Percentiles rank a stretch among this genome's conserved stretches.
phyloP scores from a whole-genome alignment of 2,113 vertebrate genomes.

The Fregetta grallaria region DNA sequence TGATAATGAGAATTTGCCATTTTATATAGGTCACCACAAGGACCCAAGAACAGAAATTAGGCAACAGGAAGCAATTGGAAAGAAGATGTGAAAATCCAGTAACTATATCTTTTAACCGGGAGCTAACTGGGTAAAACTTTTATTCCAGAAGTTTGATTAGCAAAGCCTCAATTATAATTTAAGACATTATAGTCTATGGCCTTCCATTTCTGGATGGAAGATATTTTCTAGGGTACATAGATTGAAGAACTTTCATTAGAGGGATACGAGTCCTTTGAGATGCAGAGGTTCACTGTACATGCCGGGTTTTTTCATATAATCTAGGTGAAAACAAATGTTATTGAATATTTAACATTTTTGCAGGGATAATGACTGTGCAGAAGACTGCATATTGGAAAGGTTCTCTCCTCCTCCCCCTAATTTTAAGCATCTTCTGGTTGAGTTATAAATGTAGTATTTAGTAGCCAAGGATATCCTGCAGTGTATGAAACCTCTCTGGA shows the following conservation, averaged over 20 bases:
- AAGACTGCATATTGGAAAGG: neutral
- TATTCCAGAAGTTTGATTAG: slow-evolving; percentile 2
- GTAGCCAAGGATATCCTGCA: neutral
- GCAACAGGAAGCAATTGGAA: neutral
- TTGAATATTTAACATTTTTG: neutral
- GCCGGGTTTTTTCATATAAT: neutral
- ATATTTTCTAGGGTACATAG: neutral
- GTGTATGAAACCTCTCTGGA: neutral
- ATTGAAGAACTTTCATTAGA: neutral
- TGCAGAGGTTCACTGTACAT: neutral
- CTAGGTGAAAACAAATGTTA: neutral
- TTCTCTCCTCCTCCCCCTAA: neutral
- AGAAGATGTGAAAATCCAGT: slow-evolving; percentile 23
- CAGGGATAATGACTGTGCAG: neutral
- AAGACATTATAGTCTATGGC: neutral
- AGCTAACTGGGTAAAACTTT: slow-evolving; percentile 16
- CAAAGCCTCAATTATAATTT: neutral
- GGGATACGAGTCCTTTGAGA: neutral
- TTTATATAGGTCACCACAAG: slow-evolving; percentile 46
- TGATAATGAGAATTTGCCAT: slow-evolving; percentile 30
- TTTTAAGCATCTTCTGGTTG: neutral
- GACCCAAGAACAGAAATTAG: slow-evolving; percentile 14
- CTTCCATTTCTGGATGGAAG: neutral
- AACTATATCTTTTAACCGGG: slow-evolving; percentile 1
- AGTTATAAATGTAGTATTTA: neutral